Base-by-base conservation (phyloP, 1,140 invertebrate species). In the Cotesia typhae region DNA sequence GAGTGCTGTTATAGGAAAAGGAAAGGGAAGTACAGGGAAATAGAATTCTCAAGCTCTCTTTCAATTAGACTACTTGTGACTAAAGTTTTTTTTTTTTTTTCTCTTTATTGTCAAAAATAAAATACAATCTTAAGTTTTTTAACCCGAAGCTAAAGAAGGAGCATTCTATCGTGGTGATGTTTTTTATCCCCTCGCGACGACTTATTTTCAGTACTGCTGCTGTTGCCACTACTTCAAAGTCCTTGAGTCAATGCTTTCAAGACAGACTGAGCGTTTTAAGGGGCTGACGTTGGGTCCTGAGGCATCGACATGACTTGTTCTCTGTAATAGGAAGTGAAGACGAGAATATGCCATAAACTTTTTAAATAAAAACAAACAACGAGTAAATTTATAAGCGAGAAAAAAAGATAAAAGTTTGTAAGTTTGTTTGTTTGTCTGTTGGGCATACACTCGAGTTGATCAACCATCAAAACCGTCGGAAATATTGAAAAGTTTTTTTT, bases 61-160 rank as follows among this genome's bases (percentile, higher is more conserved):
- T 67, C 66, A 67, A 67, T 67, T 67, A 67, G 66, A 67, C 63
- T 65, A 51, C 63, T 65, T 51, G 28, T 2, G 28, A 28, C 64
- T 55, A 28, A 38, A 55, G 35, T 35, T 53, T 53, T 53, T 28
- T 53, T 14, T 14, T 14, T 38, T n/a, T 10, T 53, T 9, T 51
- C 10, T 51, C 2, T 63, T 7, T 61, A 47, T 12, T 12, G 53
- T 55, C 10, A 55, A 37, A 0, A 35, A 28, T 3, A 69, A 41
- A 47, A 47, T 36, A 69, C 35, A 69, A 69, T 69, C 53, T 12
- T 37, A 41, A 59, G 47, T 51, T 69, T 69, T 61, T 61, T 70
- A 38, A 70, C 57, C 61, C 36, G 20, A 9, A 70, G 60, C 47
- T 63, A 61, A 51, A 61, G 47, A 51, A 35, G 47, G 51, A 71